Evolutionary conservation across 1,140 invertebrate genomes (phyloP).

Genomic region (Eueides isabella): DNA sequence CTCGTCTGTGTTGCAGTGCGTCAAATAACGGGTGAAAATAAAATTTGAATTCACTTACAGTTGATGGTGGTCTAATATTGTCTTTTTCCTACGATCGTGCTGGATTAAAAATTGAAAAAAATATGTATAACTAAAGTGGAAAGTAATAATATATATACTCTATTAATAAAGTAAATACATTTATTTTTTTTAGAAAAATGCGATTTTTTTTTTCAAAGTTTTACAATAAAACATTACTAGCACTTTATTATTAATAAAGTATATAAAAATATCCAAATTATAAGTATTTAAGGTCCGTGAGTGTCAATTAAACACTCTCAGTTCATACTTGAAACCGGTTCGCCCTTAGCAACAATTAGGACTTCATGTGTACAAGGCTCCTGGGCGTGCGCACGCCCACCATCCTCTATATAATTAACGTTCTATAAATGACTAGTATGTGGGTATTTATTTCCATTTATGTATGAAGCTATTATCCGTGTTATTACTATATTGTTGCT

Average conservation of each 20-base stretch:
- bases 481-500: neutral
- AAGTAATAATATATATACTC: no score
- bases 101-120: no score
- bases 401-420: neutral
- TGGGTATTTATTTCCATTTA: conserved; percentile 13
- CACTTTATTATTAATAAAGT: neutral
- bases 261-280: neutral
- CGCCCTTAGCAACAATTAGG: conserved; percentile 55
- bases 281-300: neutral
- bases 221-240: neutral
- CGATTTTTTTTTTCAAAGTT: neutral
- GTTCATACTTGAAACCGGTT: conserved; percentile 47
- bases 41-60: no score
- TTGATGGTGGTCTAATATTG: no score
- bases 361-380: conserved; percentile 57
- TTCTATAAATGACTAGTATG: conserved; percentile 3
- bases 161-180: no score
- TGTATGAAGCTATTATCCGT: neutral
- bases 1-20: neutral
- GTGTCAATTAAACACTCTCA: conserved; percentile 25
- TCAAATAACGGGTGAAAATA: no score
- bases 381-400: conserved; percentile 16
- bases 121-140: no score
- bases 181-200: no score
- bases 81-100: no score